Base-by-base conservation (phyloP, 2,113 vertebrate species). In the Rhizomys pruinosus region DNA sequence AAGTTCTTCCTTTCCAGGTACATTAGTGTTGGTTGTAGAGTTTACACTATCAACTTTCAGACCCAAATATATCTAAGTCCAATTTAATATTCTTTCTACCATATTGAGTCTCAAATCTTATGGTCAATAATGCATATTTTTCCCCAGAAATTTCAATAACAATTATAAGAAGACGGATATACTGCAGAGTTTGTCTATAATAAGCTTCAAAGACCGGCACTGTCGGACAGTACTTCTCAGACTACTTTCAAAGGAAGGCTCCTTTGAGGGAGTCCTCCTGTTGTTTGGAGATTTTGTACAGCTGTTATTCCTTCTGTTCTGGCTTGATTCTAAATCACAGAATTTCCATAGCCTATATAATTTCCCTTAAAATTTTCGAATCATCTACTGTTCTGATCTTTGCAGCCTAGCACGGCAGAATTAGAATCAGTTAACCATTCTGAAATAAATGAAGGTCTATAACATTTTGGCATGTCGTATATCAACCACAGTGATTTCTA, bases 201-300 rank as follows among this genome's bases (percentile, higher is more conserved):
- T 59, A 86, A 91, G 91, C 63, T 92, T 93, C 73, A 91, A 92
- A 90, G 61, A 90, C 71, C 73, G 29, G 37, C 32, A 61, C 13
- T 69, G 9, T 64, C 79, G 94, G 68, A 85, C 37, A 82, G 55
- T 61, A 20, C 13, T 42, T 71, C 85, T 91, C 79, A 72, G n/a
- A 78, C 79, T 91, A 84, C 81, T 94, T 87, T 89, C 81, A 96
- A 93, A 96, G n/a, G 25, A 94, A 96, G 68, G 77, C 10, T 89
- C 71, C 87, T 90, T 94, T 84, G 87, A 95, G 88, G 63, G 47
- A 92, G 39, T 7, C 52, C 20, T 74, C 42, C 84, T 94, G 52
- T 59, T 73, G 68, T 69, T 96, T 76, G 57, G 82, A 37, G 52
- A 87, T 5, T 94, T 92, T 88, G 85, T 37, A 87, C 90, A 92